Percentiles rank a stretch among this genome's conserved stretches.
These are phyloP conservation scores for Dallia pectoralis DNA, from an alignment of 2,797 vertebrate genomes.

Conservation along the genomic window DNA sequence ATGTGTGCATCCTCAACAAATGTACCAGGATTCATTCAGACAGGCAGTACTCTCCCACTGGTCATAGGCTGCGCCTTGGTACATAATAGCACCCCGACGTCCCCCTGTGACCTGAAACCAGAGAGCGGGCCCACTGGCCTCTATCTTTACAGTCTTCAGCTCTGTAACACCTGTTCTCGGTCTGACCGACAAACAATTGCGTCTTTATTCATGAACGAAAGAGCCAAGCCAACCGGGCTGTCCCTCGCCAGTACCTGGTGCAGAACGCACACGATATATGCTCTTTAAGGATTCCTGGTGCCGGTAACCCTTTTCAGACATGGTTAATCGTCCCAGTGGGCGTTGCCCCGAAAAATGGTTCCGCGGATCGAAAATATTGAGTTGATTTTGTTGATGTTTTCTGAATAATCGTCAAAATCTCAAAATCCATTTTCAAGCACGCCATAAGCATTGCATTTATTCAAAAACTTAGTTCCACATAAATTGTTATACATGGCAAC, in stretches of 20 bases:
- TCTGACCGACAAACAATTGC: conserved; percentile 66
- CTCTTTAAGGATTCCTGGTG: background rate
- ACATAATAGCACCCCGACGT: conserved; percentile 22
- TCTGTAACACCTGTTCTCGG: conserved; percentile 63
- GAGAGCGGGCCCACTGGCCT: conserved; percentile 53
- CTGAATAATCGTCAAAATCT: background rate
- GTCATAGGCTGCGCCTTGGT: conserved; percentile 16
- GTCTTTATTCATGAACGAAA: conserved; percentile 57
- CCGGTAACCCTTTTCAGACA: background rate
- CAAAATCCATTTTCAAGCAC: background rate
- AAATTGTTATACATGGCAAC: background rate
- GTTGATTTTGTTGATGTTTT: background rate
- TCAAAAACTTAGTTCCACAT: background rate
- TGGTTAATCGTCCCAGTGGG: background rate
- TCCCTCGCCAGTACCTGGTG: conserved; percentile 31
- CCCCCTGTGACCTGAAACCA: conserved; percentile 47
- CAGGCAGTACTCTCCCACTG: conserved; percentile 31
- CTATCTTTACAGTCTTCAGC: conserved; percentile 40
- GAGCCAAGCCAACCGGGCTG: conserved; percentile 29
- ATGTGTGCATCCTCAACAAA: background rate
- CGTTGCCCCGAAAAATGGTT: background rate
- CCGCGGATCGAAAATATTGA: background rate
- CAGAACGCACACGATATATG: background rate
- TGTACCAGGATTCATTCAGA: conserved; percentile 18
- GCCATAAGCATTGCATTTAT: background rate